Evolutionary conservation across 2,888 invertebrate genomes (phyloP).

Genomic region (Sarcophaga variegata): DNA sequence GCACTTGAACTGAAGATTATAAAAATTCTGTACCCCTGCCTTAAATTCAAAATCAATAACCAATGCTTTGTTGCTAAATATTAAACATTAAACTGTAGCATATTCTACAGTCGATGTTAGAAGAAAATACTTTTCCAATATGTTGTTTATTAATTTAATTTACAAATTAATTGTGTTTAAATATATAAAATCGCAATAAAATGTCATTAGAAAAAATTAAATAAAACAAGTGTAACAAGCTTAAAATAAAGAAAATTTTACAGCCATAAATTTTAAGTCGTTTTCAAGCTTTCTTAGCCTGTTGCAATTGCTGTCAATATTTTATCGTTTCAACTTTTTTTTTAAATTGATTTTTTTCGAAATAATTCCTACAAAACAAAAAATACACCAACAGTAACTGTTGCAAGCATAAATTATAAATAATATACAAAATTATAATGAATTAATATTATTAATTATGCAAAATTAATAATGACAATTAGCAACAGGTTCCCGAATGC

Average conservation of each 20-base stretch:
- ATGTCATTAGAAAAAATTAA: constrained; percentile 22
- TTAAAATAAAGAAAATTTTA: neutral
- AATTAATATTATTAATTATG: constrained; percentile 58
- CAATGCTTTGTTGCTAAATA: too few species aligned
- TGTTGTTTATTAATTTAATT: constrained; percentile 41
- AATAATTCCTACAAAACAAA: constrained; percentile 42
- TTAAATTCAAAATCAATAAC: too few species aligned
- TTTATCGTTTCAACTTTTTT: constrained; percentile 42
- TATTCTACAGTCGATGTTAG: neutral
- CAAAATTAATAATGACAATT: constrained; percentile 64
- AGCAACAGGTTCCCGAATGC: constrained; percentile 50
- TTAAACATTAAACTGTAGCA: too few species aligned
- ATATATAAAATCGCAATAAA: constrained; percentile 35
- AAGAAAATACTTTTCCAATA: neutral
- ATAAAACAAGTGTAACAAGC: neutral
- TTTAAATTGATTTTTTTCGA: neutral
- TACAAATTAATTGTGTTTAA: constrained; percentile 57
- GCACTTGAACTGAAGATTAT: too few species aligned
- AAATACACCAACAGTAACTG: constrained; percentile 31
- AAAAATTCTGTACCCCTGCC: too few species aligned
- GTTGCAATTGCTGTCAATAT: constrained; percentile 43
- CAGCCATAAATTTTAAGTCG: too few species aligned
- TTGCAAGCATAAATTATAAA: neutral
- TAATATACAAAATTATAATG: neutral
- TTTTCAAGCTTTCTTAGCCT: too few species aligned